Evolutionary conservation across 2,113 vertebrate genomes (phyloP).

Genomic region (Tachysurus fulvidraco): DNA sequence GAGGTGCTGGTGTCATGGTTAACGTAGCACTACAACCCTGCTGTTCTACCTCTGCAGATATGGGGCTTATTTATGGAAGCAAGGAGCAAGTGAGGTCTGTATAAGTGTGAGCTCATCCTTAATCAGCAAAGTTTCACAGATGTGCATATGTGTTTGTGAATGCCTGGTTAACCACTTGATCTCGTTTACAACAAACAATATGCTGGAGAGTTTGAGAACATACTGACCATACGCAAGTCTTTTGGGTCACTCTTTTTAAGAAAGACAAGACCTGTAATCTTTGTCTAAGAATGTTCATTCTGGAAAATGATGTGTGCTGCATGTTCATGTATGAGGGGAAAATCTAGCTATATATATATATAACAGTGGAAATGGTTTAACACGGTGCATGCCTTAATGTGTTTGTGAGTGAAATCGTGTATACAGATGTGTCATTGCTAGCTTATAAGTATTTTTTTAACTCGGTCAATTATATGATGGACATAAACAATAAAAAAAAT

Average conservation of each 20-base stretch:
- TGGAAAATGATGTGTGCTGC: background rate
- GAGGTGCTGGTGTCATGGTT: slow-evolving; percentile 19
- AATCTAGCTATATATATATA: too few relatives aligned
- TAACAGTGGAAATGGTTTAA: background rate
- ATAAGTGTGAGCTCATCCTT: slow-evolving; percentile 12
- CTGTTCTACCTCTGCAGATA: slow-evolving; percentile 13
- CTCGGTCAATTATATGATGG: too few relatives aligned
- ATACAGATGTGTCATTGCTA: too few relatives aligned
- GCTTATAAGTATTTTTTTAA: too few relatives aligned
- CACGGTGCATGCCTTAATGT: background rate
- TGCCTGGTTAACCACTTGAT: slow-evolving; percentile 35
- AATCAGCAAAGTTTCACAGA: slow-evolving; percentile 25
- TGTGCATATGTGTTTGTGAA: slow-evolving; percentile 39
- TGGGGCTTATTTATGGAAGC: slow-evolving; percentile 17
- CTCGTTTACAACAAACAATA: slow-evolving; percentile 32
- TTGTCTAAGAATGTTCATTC: background rate
- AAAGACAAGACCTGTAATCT: background rate
- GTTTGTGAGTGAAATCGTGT: background rate
- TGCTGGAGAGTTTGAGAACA: slow-evolving; percentile 23
- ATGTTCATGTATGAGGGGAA: background rate
- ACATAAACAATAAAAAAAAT: background rate
- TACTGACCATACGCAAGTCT: background rate
- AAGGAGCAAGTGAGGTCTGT: background rate
- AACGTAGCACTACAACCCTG: slow-evolving; percentile 25
- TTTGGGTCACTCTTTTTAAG: background rate